Base-by-base conservation (phyloP, 2,888 invertebrate genomes). In the Idaea biselata region DNA sequence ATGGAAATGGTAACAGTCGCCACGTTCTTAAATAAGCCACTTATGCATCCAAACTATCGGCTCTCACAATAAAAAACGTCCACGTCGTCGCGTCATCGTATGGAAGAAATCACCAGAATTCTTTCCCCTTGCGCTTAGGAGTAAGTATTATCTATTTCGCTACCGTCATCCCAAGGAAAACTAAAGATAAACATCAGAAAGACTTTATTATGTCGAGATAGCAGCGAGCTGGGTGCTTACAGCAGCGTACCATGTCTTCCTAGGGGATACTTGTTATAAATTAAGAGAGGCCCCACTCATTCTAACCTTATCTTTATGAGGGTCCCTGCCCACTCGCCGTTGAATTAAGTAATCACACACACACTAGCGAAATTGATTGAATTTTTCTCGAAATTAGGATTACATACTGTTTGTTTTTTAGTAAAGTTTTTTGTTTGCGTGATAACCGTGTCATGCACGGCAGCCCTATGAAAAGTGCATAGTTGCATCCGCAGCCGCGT, bases 291-390 rank as follows among this genome's bases (percentile, higher is more conserved):
- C 80, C 81, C 82, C 79, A 78, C 85, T 86, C 86, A 82, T 85
- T 86, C 76, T 75, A 68, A 79, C 78, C 83, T 87, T 89, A 88
- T 89, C 88, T 89, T 88, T 89, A 88, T 83, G 86, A 84, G 86
- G 86, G 87, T 85, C 80, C 77, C 76, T 79, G 84, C 79, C 83
- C 86, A 86, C 85, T 87, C 82, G 83, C 81, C 83, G 84, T 80
- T 81, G 86, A 86, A 88, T 88, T 87, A 87, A 87, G 87, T 87
- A 86, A 88, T 88, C 87, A 85, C 83, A 83, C 80, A 82, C 77
- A 79, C 76, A 80, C 78, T 80, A 74, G 74, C 73, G 74, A 75
- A 80, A 82, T 81, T 81, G 80, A 80, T 79, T 67, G 67, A 67
- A 63, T 61, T 71, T 68, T 67, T 68, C 63, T 67, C 55, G 55